Conservation (phyloP, 2,113 vertebrate genomes). For the Ceyx cyanopectus region DNA sequence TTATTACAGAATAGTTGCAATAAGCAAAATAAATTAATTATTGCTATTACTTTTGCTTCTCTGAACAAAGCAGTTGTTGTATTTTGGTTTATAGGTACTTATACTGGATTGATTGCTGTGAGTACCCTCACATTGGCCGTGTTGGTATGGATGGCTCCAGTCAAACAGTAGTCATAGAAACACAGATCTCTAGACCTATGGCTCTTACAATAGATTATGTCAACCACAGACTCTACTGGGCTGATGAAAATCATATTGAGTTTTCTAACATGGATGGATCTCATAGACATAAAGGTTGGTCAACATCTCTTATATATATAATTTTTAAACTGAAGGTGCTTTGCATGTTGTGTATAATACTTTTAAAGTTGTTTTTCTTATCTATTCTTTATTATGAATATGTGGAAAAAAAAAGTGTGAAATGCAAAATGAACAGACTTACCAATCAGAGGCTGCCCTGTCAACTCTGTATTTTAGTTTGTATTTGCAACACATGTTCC, state of each 20-base stretch:
- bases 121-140: slow-evolving; percentile 91
- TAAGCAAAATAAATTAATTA: background rate
- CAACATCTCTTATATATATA: background rate
- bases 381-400: background rate
- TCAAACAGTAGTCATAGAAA: slow-evolving; percentile 88
- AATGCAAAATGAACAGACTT: background rate
- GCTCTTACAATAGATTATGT: slow-evolving; percentile 97
- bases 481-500: background rate
- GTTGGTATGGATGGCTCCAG: slow-evolving; percentile 95
- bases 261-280: slow-evolving; percentile 96
- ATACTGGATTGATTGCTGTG: slow-evolving; percentile 98
- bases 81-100: slow-evolving; percentile 83
- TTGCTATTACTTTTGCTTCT: background rate
- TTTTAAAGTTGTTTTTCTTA: background rate
- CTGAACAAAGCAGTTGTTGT: slow-evolving; percentile 28
- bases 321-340: background rate
- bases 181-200: slow-evolving; percentile 91
- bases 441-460: background rate
- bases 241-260: slow-evolving; percentile 95
- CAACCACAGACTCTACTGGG: slow-evolving; percentile 95
- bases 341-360: background rate
- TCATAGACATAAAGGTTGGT: slow-evolving; percentile 90
- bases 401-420: background rate
- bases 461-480: background rate
- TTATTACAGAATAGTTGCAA: background rate